Conservation (phyloP, 2,797 vertebrate species). For the Ctenopoma multispine region DNA sequence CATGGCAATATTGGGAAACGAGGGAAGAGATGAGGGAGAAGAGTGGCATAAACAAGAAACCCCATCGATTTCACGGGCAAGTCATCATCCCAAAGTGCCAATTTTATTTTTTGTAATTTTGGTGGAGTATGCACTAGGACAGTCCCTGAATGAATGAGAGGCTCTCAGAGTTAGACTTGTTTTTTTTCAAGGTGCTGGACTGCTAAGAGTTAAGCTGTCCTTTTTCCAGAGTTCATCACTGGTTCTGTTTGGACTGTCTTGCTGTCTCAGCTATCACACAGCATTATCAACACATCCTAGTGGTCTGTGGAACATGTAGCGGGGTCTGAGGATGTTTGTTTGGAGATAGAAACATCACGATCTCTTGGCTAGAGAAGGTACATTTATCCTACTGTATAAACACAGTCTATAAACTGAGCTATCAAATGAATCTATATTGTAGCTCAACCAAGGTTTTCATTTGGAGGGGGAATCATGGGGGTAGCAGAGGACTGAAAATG, state of each 20-base stretch:
- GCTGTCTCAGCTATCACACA: conserved; percentile 58
- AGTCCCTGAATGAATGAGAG: conserved; percentile 17
- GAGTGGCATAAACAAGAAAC: conserved; percentile 61
- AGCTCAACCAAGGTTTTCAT: conserved; percentile 70
- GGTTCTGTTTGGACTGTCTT: conserved; percentile 51
- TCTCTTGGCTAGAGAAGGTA: conserved; percentile 60
- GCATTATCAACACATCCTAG: conserved; percentile 72
- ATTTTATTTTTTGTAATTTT: conserved; percentile 31
- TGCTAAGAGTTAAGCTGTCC: conserved; percentile 48
- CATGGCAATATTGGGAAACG: conserved; percentile 65
- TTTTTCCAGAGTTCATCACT: conserved; percentile 52
- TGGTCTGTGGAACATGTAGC: conserved; percentile 64
- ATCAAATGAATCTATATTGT: conserved; percentile 70
- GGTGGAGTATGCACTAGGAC: conserved; percentile 9
- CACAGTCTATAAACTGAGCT: conserved; percentile 66
- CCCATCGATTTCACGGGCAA: conserved; percentile 58
- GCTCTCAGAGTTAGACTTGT: conserved; percentile 8
- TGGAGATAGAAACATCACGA: conserved; percentile 70
- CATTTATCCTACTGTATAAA: conserved; percentile 74
- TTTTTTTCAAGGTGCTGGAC: conserved; percentile 27
- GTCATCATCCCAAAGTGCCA: conserved; percentile 40
- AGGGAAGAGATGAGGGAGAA: conserved; percentile 21
- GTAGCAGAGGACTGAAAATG: conserved; percentile 55
- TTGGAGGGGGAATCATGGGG: conserved; percentile 48
- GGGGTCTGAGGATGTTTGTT: conserved; percentile 72